Percentiles rank a stretch among this genome's conserved stretches.
phyloP scores from a whole-genome alignment of 2,113 vertebrate species.

The Gnathonemus longibarbis region DNA sequence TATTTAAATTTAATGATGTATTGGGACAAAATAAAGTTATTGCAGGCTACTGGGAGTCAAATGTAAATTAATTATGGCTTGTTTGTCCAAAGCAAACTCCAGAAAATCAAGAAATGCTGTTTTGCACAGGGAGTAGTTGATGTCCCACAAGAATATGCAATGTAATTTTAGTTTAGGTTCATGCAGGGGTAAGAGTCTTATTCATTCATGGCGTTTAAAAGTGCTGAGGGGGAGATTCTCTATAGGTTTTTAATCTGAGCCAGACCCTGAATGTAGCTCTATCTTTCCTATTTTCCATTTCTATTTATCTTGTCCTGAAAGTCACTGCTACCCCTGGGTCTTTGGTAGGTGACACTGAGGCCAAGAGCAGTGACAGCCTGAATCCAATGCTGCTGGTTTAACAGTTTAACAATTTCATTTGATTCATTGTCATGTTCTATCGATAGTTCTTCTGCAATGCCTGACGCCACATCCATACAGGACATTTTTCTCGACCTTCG shows the following conservation, averaged over 20 bases:
- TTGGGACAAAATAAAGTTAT: background rate
- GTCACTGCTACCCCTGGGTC: constrained; percentile 12
- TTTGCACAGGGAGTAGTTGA: constrained; percentile 20
- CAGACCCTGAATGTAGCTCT: constrained; percentile 16
- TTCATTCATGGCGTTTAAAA: constrained; percentile 2
- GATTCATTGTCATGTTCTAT: background rate
- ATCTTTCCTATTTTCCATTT: background rate
- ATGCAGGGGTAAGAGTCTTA: constrained; percentile 11
- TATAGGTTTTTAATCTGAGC: constrained; percentile 24
- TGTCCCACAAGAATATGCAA: constrained; percentile 25
- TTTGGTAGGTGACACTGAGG: background rate
- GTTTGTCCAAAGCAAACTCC: constrained; percentile 17
- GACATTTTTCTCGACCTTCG: background rate
- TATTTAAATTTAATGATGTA: constrained; percentile 17
- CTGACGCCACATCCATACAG: background rate
- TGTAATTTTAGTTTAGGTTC: constrained; percentile 7
- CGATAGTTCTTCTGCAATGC: background rate
- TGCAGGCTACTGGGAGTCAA: constrained; percentile 24
- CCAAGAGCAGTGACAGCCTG: background rate
- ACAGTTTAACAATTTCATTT: background rate
- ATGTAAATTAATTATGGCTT: constrained; percentile 28
- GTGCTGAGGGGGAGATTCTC: background rate
- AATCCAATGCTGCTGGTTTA: background rate
- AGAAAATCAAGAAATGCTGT: background rate
- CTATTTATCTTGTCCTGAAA: background rate